phyloP scores from a whole-genome alignment of 2,113 vertebrate species.

The Megalops atlanticus region DNA sequence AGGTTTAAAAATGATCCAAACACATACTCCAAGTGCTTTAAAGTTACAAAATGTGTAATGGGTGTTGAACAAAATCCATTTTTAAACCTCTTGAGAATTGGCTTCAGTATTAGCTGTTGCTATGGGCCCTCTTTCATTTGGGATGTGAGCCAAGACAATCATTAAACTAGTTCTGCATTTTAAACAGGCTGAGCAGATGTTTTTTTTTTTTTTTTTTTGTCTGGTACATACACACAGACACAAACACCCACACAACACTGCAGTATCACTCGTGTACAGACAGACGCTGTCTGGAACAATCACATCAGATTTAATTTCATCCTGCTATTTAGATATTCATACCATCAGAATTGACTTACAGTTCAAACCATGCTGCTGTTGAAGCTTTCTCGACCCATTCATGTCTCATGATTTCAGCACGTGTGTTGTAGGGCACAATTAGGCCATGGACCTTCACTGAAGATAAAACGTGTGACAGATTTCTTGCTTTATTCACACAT shows the following conservation, averaged over 20 bases:
- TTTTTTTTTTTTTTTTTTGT: neutral
- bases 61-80: constrained; percentile 5
- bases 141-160: constrained; percentile 5
- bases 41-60: constrained; percentile 5
- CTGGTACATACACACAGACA: neutral
- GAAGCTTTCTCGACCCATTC: neutral
- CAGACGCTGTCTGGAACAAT: neutral
- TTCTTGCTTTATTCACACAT: neutral
- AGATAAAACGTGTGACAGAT: neutral
- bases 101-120: constrained; percentile 6
- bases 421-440: neutral
- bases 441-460: neutral
- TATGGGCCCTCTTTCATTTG: neutral
- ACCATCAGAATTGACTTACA: neutral
- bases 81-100: constrained; percentile 1
- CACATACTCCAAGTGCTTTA: neutral
- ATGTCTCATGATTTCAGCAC: neutral
- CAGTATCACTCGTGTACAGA: neutral
- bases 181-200: neutral
- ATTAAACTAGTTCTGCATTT: constrained; percentile 2
- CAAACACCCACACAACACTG: neutral
- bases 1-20: neutral
- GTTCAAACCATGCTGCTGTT: neutral
- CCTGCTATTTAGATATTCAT: neutral
- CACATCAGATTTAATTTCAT: constrained; percentile 4